Evolutionary conservation across 2,113 vertebrate species (phyloP), one percentile per base, ranked within the genome.

Genomic region (Eubucco bourcierii): DNA sequence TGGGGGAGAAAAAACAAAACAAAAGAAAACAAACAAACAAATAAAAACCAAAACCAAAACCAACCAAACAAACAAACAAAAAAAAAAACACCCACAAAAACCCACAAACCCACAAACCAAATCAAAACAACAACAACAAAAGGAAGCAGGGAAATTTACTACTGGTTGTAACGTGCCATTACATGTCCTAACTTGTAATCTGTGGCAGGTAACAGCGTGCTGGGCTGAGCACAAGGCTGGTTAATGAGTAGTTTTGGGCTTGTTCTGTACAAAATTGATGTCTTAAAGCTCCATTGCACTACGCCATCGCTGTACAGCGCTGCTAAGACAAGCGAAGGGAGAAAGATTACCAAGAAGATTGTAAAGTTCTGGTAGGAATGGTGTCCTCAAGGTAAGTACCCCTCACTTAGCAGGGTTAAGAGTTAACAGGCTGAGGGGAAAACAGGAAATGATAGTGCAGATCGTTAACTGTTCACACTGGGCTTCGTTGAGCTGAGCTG

Each of bases 191-290:
- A 60, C 10, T 61, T 5, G 0, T 58, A 23, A 23, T 46, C 21
- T 1, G 1, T 7, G 61, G 37, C 10, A 17, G 6, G 7, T 53
- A 58, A 67, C 1, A 6, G 16, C 3, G 53, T 3, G 7, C 0
- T 63, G 18, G 10, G 15, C 56, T 71, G 46, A 87, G 27, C 47
- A n/a, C 27, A 56, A 18, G 9, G 14, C 24, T 64, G 16, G 9
- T 1, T 28, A 67, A 71, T 33, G 24, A 67, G 44, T 6, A 52
- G 6, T 14, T 71, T 19, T 3, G 3, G 0, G 76, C 80, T 46
- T 84, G 24, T 34, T 81, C 7, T n/a, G 4, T 18, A 13, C 25
- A 39, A 24, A 71, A 55, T 19, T 31, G 28, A 12, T 65, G 25
- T n/a, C 13, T 77, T 37, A 67, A 67, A 74, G 23, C 7, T 37